Conservation (phyloP, 1,140 invertebrate genomes). For the Protaetia brevitarsis region DNA sequence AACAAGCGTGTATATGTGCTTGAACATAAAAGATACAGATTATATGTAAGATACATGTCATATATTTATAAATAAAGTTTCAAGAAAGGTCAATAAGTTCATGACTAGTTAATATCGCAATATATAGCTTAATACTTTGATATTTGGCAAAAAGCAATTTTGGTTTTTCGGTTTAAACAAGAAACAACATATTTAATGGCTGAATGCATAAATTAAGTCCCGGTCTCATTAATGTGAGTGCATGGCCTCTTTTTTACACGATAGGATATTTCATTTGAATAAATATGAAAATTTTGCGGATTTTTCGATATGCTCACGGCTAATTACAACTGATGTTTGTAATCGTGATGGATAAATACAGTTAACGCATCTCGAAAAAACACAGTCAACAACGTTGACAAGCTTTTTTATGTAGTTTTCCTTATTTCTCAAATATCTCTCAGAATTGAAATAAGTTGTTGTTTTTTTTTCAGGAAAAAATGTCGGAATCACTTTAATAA, state of each 20-base stretch:
- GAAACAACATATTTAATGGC: not conserved
- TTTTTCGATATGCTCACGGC: not conserved
- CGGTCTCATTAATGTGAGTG: not conserved
- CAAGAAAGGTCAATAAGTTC: too few species aligned
- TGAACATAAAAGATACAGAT: slow-evolving; percentile 1
- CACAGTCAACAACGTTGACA: too few species aligned
- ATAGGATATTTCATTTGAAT: slow-evolving; percentile 15
- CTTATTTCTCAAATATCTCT: too few species aligned
- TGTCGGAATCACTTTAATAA: too few species aligned
- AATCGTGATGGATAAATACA: not conserved
- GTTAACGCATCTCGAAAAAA: not conserved
- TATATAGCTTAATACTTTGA: too few species aligned
- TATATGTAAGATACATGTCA: too few species aligned
- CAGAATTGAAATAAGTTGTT: too few species aligned
- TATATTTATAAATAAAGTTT: too few species aligned
- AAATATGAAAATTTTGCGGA: not conserved
- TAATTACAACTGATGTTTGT: not conserved
- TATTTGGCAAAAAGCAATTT: not conserved
- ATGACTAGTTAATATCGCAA: too few species aligned
- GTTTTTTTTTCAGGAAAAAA: too few species aligned
- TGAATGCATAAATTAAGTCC: slow-evolving; percentile 16
- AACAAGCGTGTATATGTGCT: not conserved
- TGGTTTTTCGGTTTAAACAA: too few species aligned
- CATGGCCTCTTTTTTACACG: not conserved
- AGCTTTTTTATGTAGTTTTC: too few species aligned